phyloP scores from a whole-genome alignment of 1,140 invertebrate genomes.

The Drosophila burlai region DNA sequence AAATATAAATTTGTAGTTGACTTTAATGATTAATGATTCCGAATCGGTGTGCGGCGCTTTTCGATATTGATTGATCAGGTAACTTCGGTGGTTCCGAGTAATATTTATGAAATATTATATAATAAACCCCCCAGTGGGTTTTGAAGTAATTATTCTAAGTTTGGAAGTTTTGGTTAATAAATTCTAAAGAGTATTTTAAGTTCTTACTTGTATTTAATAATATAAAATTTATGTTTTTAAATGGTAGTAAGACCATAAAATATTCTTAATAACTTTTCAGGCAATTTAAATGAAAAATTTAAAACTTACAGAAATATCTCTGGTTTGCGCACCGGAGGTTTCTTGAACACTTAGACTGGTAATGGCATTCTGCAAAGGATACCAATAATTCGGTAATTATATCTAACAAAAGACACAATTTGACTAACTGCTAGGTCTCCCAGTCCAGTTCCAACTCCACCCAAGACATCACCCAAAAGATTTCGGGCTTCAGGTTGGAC shows the following conservation, averaged over 20 bases:
- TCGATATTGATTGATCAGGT: constrained; percentile 3
- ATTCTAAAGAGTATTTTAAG: not conserved
- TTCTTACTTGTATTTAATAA: not conserved
- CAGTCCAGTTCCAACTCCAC: constrained; percentile 29
- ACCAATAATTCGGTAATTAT: no score
- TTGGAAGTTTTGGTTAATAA: not conserved
- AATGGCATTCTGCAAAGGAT: constrained; percentile 32
- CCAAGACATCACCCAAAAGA: constrained; percentile 44
- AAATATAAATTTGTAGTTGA: no score
- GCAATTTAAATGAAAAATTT: not conserved
- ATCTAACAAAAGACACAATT: not conserved
- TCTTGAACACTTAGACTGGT: constrained; percentile 33
- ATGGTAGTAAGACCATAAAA: no score
- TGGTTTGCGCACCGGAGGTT: constrained; percentile 3
- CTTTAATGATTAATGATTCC: not conserved
- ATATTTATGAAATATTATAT: not conserved
- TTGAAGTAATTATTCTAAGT: no score
- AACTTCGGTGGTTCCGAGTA: not conserved
- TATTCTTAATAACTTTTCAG: no score
- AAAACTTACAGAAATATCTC: constrained; percentile 41
- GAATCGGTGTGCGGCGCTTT: not conserved
- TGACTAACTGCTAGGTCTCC: constrained; percentile 47
- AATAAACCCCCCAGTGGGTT: not conserved
- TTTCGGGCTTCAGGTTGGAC: constrained; percentile 34
- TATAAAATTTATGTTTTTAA: no score